Evolutionary conservation across 2,888 invertebrate species (phyloP), one percentile per base, ranked within the genome.

Genomic region (Uropetala carovei): DNA sequence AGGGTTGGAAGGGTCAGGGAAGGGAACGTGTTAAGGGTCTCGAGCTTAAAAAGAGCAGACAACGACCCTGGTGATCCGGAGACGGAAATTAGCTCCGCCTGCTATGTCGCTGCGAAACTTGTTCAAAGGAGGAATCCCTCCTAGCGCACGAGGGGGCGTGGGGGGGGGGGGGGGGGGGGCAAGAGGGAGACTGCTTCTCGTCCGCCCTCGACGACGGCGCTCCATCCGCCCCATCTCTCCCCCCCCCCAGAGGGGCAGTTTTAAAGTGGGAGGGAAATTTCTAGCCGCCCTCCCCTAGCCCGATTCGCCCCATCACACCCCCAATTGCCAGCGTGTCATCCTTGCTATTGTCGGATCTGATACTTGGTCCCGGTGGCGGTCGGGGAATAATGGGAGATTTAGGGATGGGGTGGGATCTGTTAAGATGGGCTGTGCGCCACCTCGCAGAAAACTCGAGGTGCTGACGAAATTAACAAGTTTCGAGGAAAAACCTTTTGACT

Each of bases 161-260:
- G 64, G 64, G 64, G 64, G 3, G 64, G 64, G 18, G 14, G 16
- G 16, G 64, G 7, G 64, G 64, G 64, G 64, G 3, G 64, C 7
- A 0, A n/a, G 64, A 11, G 64, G 11, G 27, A 82, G 30, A 13
- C 9, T 16, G 82, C 56, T 56, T 30, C 82, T 56, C 18, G 56
- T 82, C 43, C 27, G 30, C 43, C 43, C 64, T 16, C 8, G 64
- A 7, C 64, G 64, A 43, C 43, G 43, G 5, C 43, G 43, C 43
- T 16, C 18, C n/a, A 56, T 43, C n/a, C 18, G 22, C 89, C 89
- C 89, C n/a, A n/a, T n/a, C n/a, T n/a, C n/a, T n/a, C n/a, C n/a
- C n/a, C n/a, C n/a, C n/a, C n/a, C n/a, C n/a, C 64, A n/a, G 27
- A 64, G 89, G 89, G 43, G 89, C 64, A 60, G 86, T 89, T 89